Evolutionary conservation across 2,797 vertebrate species (phyloP).

Genomic region (Gallinago nigripennis): DNA sequence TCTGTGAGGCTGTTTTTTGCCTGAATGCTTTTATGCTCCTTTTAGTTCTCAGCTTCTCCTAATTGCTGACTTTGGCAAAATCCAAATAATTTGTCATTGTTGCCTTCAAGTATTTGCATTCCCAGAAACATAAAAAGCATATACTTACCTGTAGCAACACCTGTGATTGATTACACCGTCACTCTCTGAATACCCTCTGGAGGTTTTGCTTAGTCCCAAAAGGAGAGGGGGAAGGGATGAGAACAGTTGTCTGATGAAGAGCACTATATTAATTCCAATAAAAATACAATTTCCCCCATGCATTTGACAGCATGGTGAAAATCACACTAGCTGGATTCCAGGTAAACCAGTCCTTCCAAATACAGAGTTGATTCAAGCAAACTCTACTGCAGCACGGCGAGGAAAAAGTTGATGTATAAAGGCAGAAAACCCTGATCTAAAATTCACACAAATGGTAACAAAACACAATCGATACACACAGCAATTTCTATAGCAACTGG

Average conservation of each 20-base stretch:
- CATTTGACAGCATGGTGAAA: constrained; percentile 8
- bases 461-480: constrained; percentile 28
- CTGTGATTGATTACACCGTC: constrained; percentile 26
- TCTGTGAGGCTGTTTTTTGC: constrained; percentile 28
- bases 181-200: constrained; percentile 25
- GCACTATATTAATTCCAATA: constrained; percentile 34
- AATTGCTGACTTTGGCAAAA: constrained; percentile 12
- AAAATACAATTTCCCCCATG: constrained; percentile 6
- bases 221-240: constrained; percentile 14
- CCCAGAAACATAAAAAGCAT: not conserved
- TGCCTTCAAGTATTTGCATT: not conserved
- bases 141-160: constrained; percentile 58
- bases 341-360: constrained; percentile 27
- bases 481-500: constrained; percentile 47
- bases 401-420: constrained; percentile 58
- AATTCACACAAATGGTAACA: not conserved
- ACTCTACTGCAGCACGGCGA: constrained; percentile 33
- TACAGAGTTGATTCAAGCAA: constrained; percentile 25
- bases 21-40: not conserved
- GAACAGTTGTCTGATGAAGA: constrained; percentile 17
- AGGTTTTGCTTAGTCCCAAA: constrained; percentile 24
- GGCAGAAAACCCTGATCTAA: constrained; percentile 6
- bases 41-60: not conserved
- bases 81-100: not conserved
- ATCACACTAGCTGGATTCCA: constrained; percentile 15